Evolutionary conservation across 2,113 vertebrate species (phyloP).

Genomic region (Glaucidium brasilianum): DNA sequence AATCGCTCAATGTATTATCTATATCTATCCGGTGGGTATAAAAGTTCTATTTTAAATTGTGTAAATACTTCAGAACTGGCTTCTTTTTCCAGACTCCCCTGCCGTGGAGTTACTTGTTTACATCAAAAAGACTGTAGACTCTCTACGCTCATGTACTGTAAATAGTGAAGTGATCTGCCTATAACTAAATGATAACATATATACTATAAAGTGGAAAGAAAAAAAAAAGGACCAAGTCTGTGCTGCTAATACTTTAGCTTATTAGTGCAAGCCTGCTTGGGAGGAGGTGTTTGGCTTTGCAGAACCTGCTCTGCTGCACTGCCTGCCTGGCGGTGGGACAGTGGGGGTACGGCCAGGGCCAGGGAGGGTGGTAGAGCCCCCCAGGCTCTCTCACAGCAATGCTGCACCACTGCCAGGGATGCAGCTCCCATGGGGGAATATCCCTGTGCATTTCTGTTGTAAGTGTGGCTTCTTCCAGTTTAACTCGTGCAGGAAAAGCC

Average conservation of each 20-base stretch:
- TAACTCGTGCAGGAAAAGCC: background rate
- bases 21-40: constrained; percentile 88
- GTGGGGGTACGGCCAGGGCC: rapidly evolving
- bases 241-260: background rate
- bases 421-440: background rate
- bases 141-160: constrained; percentile 99
- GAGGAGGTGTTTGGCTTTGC: background rate
- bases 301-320: background rate
- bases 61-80: constrained; percentile 97
- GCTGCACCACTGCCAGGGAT: background rate
- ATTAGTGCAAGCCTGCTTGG: background rate
- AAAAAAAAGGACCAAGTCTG: constrained; percentile 24
- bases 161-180: constrained; percentile 97
- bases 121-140: constrained; percentile 99
- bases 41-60: constrained; percentile 99
- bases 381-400: rapidly evolving
- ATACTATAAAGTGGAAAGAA: constrained; percentile 76
- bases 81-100: constrained; percentile 92
- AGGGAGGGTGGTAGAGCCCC: background rate
- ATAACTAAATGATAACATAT: constrained; percentile 87
- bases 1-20: constrained; percentile 92
- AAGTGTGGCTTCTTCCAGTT: background rate
- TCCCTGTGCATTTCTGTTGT: background rate
- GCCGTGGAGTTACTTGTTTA: constrained; percentile 95
- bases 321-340: background rate